Conservation (phyloP, 2,797 vertebrate species). For the Sciurus carolinensis region DNA sequence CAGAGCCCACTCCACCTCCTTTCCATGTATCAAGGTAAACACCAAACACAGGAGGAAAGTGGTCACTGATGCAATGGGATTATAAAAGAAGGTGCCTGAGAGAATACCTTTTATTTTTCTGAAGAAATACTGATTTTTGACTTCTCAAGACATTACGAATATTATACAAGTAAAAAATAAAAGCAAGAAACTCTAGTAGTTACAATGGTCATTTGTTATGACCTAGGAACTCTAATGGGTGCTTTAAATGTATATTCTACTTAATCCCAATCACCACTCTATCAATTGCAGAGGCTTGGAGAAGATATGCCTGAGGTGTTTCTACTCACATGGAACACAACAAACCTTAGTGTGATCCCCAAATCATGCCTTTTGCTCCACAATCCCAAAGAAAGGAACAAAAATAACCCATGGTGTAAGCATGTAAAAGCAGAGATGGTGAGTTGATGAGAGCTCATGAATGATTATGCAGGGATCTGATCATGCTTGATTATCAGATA, state of each 20-base stretch:
- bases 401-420: neutral
- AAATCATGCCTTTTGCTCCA: neutral
- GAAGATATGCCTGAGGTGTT: neutral
- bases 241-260: neutral
- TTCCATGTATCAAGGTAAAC: neutral
- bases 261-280: neutral
- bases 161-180: neutral
- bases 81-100: neutral
- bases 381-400: neutral
- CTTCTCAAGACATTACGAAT: neutral
- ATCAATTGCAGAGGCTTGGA: neutral
- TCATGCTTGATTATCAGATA: neutral
- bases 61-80: too few relatives aligned
- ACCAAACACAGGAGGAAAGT: neutral
- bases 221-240: neutral
- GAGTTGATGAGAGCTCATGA: neutral
- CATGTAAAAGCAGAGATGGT: neutral
- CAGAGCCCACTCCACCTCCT: neutral
- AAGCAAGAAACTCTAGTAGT: slow-evolving; percentile 43
- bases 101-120: neutral
- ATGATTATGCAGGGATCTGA: neutral
- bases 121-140: slow-evolving; percentile 29
- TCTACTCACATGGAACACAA: neutral
- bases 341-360: neutral
- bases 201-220: neutral